Evolutionary conservation across 2,797 vertebrate genomes (phyloP), one percentile per base, ranked within the genome.

Genomic region (Fundulus diaphanus): DNA sequence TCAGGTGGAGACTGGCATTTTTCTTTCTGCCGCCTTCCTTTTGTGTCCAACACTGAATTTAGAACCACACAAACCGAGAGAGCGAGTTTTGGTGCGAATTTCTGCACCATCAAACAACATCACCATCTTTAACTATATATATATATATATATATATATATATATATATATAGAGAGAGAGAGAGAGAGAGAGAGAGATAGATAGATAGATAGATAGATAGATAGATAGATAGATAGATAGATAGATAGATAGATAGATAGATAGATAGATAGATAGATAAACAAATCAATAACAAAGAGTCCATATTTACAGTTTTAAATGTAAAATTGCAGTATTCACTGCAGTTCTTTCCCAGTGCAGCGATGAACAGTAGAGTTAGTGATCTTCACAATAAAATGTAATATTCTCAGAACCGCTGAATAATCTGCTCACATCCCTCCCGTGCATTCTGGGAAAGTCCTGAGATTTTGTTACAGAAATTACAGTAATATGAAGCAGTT

Each of bases 1-100:
- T 92, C 88, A 92, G 91, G 92, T 93, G 89, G 89, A 93, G 90
- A 92, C 89, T 90, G 92, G 89, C 92, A 92, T 91, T 92, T 91
- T 87, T 90, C 89, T 91, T 88, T 89, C 82, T 90, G 88, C 84
- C 73, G 69, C 35, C 78, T 11, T 87, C 77, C 88, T 87, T 92
- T 93, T 92, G 88, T 92, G 88, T 85, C 79, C 88, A n/a, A 74
- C 85, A 78, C 87, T 83, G 88, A 84, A 87, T 87, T 92, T 85
- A 85, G 85, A 65, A 87, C 87, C 79, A 72, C 82, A 85, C 88
- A 90, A 85, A 79, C 82, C 82, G 72, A 3, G 54, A 33, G 67
- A 82, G 48, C 56, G 31, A 78, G 77, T 88, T 91, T 89, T 81
- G 86, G 81, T 20, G n/a, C 86, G 85, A n/a, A n/a, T n/a, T 86